Conservation (phyloP, 2,888 invertebrate genomes). For the Sycophila texana region DNA sequence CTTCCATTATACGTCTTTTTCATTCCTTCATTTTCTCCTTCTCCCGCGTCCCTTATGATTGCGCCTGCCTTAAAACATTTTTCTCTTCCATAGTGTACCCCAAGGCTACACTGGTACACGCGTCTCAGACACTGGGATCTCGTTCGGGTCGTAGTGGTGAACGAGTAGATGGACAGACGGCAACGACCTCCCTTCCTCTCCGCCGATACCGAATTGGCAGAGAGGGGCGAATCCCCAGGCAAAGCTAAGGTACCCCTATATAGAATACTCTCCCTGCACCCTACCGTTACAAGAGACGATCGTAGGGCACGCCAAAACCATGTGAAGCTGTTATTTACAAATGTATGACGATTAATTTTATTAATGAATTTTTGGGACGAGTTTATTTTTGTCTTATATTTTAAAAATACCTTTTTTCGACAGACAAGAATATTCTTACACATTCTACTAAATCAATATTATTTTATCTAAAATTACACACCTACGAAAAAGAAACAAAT, state of each 20-base stretch:
- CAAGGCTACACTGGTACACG: no score
- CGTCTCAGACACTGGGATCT: background rate
- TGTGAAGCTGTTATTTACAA: no score
- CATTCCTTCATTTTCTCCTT: background rate
- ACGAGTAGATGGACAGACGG: no score
- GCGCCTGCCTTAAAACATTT: background rate
- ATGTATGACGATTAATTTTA: no score
- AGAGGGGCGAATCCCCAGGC: slow-evolving; percentile 10
- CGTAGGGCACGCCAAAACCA: background rate
- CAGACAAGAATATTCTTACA: no score
- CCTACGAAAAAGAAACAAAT: no score
- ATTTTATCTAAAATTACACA: no score
- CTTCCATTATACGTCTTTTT: background rate
- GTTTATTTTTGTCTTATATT: no score
- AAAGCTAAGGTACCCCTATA: background rate
- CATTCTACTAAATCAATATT: no score
- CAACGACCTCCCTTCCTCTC: background rate
- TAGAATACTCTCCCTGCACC: background rate
- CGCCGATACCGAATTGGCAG: slow-evolving; percentile 7
- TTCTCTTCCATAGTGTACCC: background rate
- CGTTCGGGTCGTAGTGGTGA: background rate
- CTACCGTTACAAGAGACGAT: background rate
- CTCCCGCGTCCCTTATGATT: background rate
- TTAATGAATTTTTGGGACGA: no score
- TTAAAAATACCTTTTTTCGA: no score